Evolutionary conservation across 1,140 invertebrate genomes (phyloP), one percentile per base, ranked within the genome.

Genomic region (Macrotrachela quadricornifera): DNA sequence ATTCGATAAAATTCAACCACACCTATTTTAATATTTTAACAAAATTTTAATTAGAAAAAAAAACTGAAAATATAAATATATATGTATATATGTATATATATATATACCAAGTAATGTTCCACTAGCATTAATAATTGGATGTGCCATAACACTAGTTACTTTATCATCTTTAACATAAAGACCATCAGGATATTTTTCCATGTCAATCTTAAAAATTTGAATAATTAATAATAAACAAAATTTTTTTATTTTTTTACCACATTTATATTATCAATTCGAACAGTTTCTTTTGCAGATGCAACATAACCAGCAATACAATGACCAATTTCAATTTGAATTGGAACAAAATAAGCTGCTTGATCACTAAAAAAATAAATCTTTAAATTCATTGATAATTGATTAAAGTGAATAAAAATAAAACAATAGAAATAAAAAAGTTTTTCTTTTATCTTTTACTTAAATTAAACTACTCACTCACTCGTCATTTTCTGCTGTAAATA

Each of bases 91-190:
- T n/a, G n/a, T n/a, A n/a, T n/a, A n/a, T n/a, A n/a, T n/a, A 30
- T 30, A 49, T 56, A 50, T 54, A 64, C 65, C 64, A 49, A 65
- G 38, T 40, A 78, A 59, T 56, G 74, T 64, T 11, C 73, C 73
- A 60, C 76, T 73, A 10, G 73, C 72, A 59, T 77, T 73, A 1
- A 73, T 58, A 47, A 79, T 71, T 1, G 76, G 73, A 54, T 76
- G 71, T 44, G 71, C 74, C 42, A 77, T 57, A 21, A 73, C 64
- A 57, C 74, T 71, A 36, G 65, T 61, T 2, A 63, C 61, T 42
- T 61, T 60, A 41, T 63, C 62, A 42, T 59, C 56, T 15, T 62
- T 62, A n/a, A 65, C 56, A 4, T 64, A 61, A 12, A 71, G 56
- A 17, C 68, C 71, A 50, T 66, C 63, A 6, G 71, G 69, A 63